Conservation (phyloP, 2,888 invertebrate species). For the Nesidiocoris tenuis region DNA sequence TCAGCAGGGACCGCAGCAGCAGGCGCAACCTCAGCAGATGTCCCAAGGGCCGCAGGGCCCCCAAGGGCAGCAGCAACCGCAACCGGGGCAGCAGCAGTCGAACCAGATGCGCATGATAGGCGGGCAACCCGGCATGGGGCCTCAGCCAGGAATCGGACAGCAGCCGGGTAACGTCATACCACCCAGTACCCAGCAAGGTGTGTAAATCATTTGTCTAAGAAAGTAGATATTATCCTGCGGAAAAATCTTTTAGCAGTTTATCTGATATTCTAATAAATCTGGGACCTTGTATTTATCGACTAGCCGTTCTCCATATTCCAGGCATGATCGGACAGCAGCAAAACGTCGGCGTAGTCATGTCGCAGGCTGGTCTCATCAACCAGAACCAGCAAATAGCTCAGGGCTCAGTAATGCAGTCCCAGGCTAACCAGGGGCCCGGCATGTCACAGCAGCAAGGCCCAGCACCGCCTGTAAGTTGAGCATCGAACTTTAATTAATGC, state of each 20-base stretch:
- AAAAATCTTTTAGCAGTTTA: too few relatives aligned
- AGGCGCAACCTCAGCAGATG: conserved; percentile 53
- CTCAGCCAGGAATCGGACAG: conserved; percentile 53
- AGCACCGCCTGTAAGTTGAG: conserved; percentile 16
- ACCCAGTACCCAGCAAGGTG: conserved; percentile 51
- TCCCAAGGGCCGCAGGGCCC: neutral
- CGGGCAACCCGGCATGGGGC: conserved; percentile 43
- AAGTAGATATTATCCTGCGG: too few relatives aligned
- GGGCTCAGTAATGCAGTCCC: conserved; percentile 25
- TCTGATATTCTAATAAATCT: too few relatives aligned
- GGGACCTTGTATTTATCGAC: too few relatives aligned
- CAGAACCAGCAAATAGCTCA: conserved; percentile 18
- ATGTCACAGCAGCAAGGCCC: conserved; percentile 37
- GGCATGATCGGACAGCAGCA: conserved; percentile 26
- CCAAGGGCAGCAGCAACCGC: conserved; percentile 55
- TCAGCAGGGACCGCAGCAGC: conserved; percentile 50
- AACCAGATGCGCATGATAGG: conserved; percentile 38
- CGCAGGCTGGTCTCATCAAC: conserved; percentile 30
- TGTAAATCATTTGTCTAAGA: too few relatives aligned
- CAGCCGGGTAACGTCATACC: conserved; percentile 52
- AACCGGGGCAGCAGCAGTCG: conserved; percentile 32
- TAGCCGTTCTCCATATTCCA: too few relatives aligned
- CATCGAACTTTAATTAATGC: too few relatives aligned
- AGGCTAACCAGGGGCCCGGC: conserved; percentile 14
- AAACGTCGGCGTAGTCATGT: conserved; percentile 52